Evolutionary conservation across 2,113 vertebrate species (phyloP), one percentile per base, ranked within the genome.

Genomic region (Salvelinus alpinus): DNA sequence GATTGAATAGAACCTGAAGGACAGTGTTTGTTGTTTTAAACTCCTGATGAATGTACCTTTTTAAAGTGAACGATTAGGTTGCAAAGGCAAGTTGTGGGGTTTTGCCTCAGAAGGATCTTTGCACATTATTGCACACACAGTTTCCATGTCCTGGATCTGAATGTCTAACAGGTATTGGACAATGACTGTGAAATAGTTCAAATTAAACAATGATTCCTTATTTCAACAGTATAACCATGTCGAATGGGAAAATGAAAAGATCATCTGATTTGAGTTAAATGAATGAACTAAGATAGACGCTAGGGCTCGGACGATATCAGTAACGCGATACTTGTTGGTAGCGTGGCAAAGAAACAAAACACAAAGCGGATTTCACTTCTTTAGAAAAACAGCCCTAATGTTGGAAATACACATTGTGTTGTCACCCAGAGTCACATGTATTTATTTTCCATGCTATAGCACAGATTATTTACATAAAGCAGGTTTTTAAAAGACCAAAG

Each of bases 121-220:
- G 91, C 93, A 93, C 91, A 94, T 91, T 90, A 86, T 54, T 48
- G 84, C 34, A 24, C 59, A 62, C 20, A 11, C 59, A 54, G 20
- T 62, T 62, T 62, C 59, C 59, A 62, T 62, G n/a, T 54, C 51
- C 51, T 54, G 51, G 51, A 62, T 62, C 59, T 24, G 59, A 62
- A 24, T 24, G 9, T 22, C 18, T 24, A 22, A 24, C 59, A n/a
- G n/a, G 7, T 22, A 5, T 62, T 62, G 51, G 4, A 54, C 51
- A 18, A 18, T 54, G 48, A 3, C 51, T 54, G 16, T 62, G 59
- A 62, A 62, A 62, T 9, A 54, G 51, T 54, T 14, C 1, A 14
- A 54, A 54, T 62, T 24, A 62, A 62, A 62, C 51, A 54, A 18
- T 0, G 3, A 54, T 54, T 54, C 14, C 51, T 9, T 62, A 16